These are phyloP conservation scores for Zaprionus obscuricornis DNA, from an alignment of 2,888 invertebrate species.

Conservation along the genomic window DNA sequence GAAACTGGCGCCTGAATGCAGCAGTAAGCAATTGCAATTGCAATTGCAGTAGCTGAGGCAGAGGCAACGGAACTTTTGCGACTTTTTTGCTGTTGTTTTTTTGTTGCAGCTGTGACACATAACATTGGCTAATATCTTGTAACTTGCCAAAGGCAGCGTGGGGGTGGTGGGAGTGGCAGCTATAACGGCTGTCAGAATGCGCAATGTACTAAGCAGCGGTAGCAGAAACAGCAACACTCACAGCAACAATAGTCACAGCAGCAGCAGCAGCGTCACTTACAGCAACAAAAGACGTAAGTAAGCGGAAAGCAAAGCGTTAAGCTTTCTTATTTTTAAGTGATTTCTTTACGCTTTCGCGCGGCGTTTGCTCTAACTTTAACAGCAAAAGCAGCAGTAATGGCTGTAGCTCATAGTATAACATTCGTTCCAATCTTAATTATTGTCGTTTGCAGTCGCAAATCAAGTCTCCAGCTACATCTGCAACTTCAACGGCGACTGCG, in stretches of 20 bases:
- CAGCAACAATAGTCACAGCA: background rate
- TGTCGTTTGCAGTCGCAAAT: slow-evolving; percentile 51
- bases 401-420: slow-evolving; percentile 35
- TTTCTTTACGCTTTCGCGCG: slow-evolving; percentile 76
- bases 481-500: no score
- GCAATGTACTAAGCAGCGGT: slow-evolving; percentile 2
- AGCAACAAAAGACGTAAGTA: slow-evolving; percentile 27
- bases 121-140: slow-evolving; percentile 17
- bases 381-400: slow-evolving; percentile 1
- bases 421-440: slow-evolving; percentile 76
- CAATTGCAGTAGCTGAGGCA: no score
- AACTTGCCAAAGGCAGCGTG: background rate
- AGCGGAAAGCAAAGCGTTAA: slow-evolving; percentile 57
- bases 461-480: slow-evolving; percentile 37
- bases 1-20: slow-evolving; percentile 38
- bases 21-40: slow-evolving; percentile 29
- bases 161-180: background rate
- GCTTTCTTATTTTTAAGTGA: slow-evolving; percentile 59
- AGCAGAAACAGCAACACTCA: background rate
- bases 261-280: slow-evolving; percentile 1
- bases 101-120: slow-evolving; percentile 48
- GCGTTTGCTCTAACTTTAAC: slow-evolving; percentile 28
- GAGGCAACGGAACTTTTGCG: slow-evolving; percentile 41
- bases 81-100: no score
- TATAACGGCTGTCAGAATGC: slow-evolving; percentile 11